Conservation (phyloP, 2,113 vertebrate genomes). For the Thymallus thymallus region DNA sequence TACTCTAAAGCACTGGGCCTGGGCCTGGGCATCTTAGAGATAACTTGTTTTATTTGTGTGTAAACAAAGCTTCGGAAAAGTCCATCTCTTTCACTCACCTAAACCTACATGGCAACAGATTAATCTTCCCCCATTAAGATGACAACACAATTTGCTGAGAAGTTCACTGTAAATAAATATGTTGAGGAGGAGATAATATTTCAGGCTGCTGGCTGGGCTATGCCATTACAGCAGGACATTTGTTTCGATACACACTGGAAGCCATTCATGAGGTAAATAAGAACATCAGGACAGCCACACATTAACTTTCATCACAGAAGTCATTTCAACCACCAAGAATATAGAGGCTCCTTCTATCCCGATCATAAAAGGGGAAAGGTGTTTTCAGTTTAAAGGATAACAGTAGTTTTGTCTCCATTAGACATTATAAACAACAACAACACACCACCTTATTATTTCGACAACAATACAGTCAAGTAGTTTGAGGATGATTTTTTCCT, state of each 20-base stretch:
- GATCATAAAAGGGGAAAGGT: slow-evolving; percentile 69
- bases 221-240: slow-evolving; percentile 77
- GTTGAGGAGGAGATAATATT: slow-evolving; percentile 79
- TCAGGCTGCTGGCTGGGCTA: slow-evolving; percentile 75
- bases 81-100: slow-evolving; percentile 72
- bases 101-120: slow-evolving; percentile 74
- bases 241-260: slow-evolving; percentile 76
- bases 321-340: slow-evolving; percentile 61
- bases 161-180: slow-evolving; percentile 84
- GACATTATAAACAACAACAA: slow-evolving; percentile 61
- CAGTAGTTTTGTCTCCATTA: slow-evolving; percentile 79
- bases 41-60: slow-evolving; percentile 50
- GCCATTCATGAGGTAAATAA: slow-evolving; percentile 68
- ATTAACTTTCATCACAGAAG: slow-evolving; percentile 81
- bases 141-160: slow-evolving; percentile 79
- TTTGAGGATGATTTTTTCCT: slow-evolving; percentile 47
- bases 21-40: slow-evolving; percentile 35
- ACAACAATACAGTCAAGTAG: slow-evolving; percentile 53
- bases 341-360: slow-evolving; percentile 45
- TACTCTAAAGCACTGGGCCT: background rate
- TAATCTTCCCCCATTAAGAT: slow-evolving; percentile 77
- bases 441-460: slow-evolving; percentile 47
- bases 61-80: slow-evolving; percentile 72
- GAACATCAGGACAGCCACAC: slow-evolving; percentile 64
- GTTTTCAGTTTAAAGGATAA: slow-evolving; percentile 69